Evolutionary conservation across 2,888 invertebrate genomes (phyloP), one percentile per base, ranked within the genome.

Genomic region (Drosophila cognata): DNA sequence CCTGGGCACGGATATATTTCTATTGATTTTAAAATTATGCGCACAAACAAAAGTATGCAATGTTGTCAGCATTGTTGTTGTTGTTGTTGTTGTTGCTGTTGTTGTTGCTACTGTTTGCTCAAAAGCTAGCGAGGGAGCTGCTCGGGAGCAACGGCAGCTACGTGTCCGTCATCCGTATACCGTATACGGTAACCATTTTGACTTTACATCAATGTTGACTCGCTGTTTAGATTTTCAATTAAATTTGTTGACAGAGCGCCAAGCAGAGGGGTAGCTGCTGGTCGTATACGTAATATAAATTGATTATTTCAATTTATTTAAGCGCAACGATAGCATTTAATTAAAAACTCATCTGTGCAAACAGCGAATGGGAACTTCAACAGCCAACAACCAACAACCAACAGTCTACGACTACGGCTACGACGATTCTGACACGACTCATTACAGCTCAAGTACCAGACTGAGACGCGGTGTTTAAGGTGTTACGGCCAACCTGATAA

Each of bases 1-100:
- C 59, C 82, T 70, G 71, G 68, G 63, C 74, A 91, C 76, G 90
- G 91, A 91, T 92, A 91, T 91, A 92, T 92, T 92, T 92, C 92
- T 92, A 92, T 92, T 92, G 92, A 92, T 92, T 92, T 92, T 92
- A 91, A 92, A 92, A 92, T 92, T 92, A 92, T 92, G 91, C 92
- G 87, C 90, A 87, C 84, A 92, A 92, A 92, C 87, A 89, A 84
- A 76, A 81, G 78, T 78, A 74, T 77, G 79, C 77, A 79, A 79
- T 77, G 77, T 72, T 79, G 79, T 79, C 59, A 67, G 50, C 61
- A 66, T 64, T 61, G 53, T 56, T 68, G 48, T 33, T 62, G 55
- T 31, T 48, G 50, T 52, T 46, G n/a, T 41, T 41, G 11, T 57
- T 61, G 50, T 51, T 67, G 60, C 43, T 64, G 29, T 21, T 60